Evolutionary conservation across 2,113 vertebrate genomes (phyloP).

Genomic region (Dendropsophus ebraccatus): DNA sequence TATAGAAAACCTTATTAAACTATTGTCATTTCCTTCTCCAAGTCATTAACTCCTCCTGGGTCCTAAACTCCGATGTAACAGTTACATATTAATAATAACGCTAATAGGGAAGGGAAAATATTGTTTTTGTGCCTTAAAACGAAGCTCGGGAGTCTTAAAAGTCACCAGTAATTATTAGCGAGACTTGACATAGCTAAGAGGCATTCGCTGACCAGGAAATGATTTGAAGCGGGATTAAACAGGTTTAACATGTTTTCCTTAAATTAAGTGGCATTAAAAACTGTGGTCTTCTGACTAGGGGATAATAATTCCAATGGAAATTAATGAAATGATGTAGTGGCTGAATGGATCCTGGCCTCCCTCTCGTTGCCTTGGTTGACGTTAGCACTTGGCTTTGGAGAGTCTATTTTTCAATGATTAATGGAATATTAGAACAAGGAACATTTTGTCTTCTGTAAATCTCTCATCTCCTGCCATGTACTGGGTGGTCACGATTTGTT

Average conservation of each 20-base stretch:
- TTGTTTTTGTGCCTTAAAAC: neutral
- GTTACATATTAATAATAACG: neutral
- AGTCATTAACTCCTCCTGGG: conserved; percentile 43
- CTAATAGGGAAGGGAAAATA: conserved; percentile 1
- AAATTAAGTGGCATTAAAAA: conserved; percentile 29
- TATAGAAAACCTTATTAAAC: conserved; percentile 74
- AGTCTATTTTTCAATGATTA: neutral
- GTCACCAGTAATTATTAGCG: conserved; percentile 19
- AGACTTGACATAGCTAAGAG: neutral
- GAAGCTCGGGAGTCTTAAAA: neutral
- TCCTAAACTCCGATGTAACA: neutral
- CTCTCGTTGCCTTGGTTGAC: conserved; percentile 1
- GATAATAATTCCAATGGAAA: conserved; percentile 18
- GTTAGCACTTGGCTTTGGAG: conserved; percentile 1
- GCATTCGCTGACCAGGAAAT: neutral
- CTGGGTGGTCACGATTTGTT: neutral
- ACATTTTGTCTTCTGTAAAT: conserved; percentile 16
- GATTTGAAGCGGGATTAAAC: conserved; percentile 30
- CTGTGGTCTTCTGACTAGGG: neutral
- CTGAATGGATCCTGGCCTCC: neutral
- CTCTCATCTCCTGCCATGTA: neutral
- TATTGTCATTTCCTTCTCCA: conserved; percentile 53
- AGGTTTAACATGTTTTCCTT: conserved; percentile 37
- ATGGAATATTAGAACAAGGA: conserved; percentile 18
- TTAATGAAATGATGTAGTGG: conserved; percentile 40